A percentile compares a stretch with the other conserved stretches of the same genome.
These are phyloP conservation scores for Aspidapion aeneum DNA, from an alignment of 2,888 invertebrate genomes.

Conservation along the genomic window DNA sequence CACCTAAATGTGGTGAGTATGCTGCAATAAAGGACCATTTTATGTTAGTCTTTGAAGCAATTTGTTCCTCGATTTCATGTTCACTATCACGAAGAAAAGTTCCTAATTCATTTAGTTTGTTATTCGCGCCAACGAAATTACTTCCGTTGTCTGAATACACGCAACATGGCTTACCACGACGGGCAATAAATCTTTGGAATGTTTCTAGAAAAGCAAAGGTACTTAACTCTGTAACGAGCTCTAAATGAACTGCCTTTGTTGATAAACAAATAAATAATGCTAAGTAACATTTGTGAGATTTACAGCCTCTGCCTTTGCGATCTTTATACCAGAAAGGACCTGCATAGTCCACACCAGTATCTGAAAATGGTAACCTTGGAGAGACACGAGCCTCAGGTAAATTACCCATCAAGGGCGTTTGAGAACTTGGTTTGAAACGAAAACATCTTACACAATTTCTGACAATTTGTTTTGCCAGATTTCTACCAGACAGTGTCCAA, in stretches of 20 bases:
- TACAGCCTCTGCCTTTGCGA: neutral
- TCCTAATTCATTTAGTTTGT: neutral
- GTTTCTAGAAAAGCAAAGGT: neutral
- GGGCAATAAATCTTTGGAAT: neutral
- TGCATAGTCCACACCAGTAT: neutral
- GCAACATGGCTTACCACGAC: neutral
- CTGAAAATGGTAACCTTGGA: neutral
- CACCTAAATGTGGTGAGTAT: neutral
- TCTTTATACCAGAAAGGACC: neutral
- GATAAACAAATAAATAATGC: neutral
- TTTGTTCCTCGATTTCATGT: neutral
- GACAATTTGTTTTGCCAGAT: neutral
- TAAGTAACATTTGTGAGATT: neutral
- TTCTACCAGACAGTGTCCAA: conserved; percentile 4
- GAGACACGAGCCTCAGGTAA: neutral
- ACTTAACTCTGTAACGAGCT: neutral
- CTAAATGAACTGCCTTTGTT: neutral
- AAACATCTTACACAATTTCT: conserved; percentile 5
- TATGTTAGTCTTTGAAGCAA: no score
- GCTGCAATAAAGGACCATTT: conserved; percentile 2
- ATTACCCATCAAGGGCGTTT: neutral
- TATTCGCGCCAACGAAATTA: neutral
- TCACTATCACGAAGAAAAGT: neutral
- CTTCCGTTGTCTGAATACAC: neutral
- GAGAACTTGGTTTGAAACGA: neutral